phyloP scores from a whole-genome alignment of 2,113 vertebrate species.

The Rissa tridactyla region DNA sequence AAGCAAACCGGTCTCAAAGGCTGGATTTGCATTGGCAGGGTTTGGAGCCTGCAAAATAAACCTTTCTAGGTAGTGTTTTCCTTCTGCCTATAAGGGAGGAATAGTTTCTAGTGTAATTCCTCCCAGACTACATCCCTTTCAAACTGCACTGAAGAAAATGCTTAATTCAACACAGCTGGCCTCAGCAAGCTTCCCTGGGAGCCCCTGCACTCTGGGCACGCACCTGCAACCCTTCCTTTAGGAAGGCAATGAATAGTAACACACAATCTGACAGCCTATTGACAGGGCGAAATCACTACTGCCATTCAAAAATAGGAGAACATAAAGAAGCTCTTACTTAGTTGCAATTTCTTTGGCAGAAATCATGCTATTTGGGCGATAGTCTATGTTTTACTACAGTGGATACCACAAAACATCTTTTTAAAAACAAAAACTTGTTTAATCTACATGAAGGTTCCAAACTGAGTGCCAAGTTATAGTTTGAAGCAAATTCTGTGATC shows the following conservation, averaged over 20 bases:
- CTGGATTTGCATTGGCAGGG: slow-evolving; percentile 51
- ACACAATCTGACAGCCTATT: background rate
- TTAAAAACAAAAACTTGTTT: background rate
- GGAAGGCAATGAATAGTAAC: background rate
- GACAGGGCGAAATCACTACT: background rate
- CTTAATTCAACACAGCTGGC: slow-evolving; percentile 49
- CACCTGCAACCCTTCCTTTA: slow-evolving; percentile 22
- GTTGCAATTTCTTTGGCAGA: background rate
- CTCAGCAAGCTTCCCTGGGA: background rate
- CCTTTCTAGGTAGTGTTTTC: slow-evolving; percentile 60
- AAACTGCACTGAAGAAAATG: slow-evolving; percentile 4
- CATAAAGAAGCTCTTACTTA: background rate
- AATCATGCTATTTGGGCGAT: background rate
- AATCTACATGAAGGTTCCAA: background rate
- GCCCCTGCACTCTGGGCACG: background rate
- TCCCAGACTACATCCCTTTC: slow-evolving; percentile 6
- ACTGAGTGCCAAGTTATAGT: background rate
- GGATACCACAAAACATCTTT: background rate
- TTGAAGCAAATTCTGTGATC: background rate
- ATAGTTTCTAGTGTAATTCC: background rate
- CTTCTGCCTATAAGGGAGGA: slow-evolving; percentile 29
- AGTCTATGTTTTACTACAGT: background rate
- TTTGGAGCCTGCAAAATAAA: slow-evolving; percentile 52
- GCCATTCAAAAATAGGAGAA: background rate
- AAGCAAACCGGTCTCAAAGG: slow-evolving; percentile 42